These are phyloP conservation scores for Frankliniella intonsa DNA, from an alignment of 2,888 invertebrate species.

Conservation along the genomic window DNA sequence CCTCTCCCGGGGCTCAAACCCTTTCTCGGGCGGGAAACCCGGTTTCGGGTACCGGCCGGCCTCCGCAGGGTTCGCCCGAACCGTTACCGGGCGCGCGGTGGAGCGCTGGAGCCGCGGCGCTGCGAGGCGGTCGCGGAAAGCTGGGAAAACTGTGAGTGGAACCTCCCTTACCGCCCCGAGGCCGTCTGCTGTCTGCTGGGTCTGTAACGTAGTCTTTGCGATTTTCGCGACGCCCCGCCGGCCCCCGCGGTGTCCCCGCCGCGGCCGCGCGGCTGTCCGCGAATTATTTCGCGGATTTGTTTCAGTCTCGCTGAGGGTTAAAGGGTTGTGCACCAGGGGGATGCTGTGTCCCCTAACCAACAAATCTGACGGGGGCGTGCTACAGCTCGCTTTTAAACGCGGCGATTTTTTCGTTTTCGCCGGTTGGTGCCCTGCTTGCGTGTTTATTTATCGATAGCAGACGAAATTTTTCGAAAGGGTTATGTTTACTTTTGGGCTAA, in stretches of 20 bases:
- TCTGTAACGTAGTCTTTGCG: background rate
- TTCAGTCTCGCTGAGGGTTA: background rate
- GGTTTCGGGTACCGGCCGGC: background rate
- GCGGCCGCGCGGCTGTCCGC: background rate
- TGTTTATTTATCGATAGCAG: background rate
- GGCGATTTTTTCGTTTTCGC: background rate
- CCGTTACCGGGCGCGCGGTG: too few relatives aligned
- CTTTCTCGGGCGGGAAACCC: background rate
- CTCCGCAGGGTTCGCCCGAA: too few relatives aligned
- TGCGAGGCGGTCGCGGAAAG: too few relatives aligned
- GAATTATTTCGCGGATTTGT: background rate
- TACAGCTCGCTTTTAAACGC: background rate
- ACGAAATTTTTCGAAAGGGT: background rate
- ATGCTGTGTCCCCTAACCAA: slow-evolving; percentile 14
- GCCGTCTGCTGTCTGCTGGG: background rate
- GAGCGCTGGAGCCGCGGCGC: too few relatives aligned
- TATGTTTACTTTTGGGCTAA: background rate
- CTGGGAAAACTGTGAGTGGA: too few relatives aligned
- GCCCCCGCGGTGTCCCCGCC: background rate
- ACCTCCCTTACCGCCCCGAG: too few relatives aligned
- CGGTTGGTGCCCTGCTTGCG: background rate
- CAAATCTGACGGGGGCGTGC: background rate
- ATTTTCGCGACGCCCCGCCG: too few relatives aligned
- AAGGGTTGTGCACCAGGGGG: background rate
- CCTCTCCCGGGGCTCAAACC: background rate